Conservation (phyloP, 2,888 invertebrate genomes). For the Drosophila merina region DNA sequence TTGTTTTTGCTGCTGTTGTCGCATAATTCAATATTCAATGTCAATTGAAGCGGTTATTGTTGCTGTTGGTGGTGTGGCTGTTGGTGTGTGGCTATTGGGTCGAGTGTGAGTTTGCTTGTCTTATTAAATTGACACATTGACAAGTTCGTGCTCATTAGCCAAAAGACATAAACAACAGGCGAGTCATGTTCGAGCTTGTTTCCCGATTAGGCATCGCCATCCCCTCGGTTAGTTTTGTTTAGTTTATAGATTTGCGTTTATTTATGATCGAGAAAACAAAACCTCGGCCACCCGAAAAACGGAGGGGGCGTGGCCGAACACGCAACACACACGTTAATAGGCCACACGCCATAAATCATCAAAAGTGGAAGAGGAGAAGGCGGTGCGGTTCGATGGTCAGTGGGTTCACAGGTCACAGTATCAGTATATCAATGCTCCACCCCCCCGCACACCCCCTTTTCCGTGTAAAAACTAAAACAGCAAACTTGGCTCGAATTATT, state of each 20-base stretch:
- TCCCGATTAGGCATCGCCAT: constrained; percentile 35
- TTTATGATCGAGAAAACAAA: constrained; percentile 60
- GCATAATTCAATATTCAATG: constrained; percentile 80
- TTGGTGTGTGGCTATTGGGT: background rate
- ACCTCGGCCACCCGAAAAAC: background rate
- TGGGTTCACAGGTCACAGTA: constrained; percentile 43
- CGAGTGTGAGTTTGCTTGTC: constrained; percentile 68
- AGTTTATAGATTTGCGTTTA: constrained; percentile 79
- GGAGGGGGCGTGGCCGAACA: constrained; percentile 19
- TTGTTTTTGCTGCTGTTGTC: constrained; percentile 51
- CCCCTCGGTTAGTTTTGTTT: constrained; percentile 66
- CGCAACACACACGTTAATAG: constrained; percentile 69
- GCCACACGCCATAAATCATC: constrained; percentile 78
- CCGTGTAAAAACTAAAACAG: constrained; percentile 38
- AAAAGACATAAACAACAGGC: constrained; percentile 43
- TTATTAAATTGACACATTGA: constrained; percentile 82
- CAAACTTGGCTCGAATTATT: constrained; percentile 65
- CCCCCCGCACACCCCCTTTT: background rate
- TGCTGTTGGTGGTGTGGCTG: background rate
- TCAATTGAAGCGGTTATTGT: constrained; percentile 47
- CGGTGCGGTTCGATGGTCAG: constrained; percentile 31
- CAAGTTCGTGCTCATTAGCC: constrained; percentile 80
- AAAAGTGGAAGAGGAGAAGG: constrained; percentile 13
- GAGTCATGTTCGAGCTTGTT: constrained; percentile 52
- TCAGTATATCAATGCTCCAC: constrained; percentile 39